A percentile compares a stretch with the other conserved stretches of the same genome.
These are phyloP conservation scores for Muschampia plurimacula DNA, from an alignment of 2,888 invertebrate species.

Conservation along the genomic window DNA sequence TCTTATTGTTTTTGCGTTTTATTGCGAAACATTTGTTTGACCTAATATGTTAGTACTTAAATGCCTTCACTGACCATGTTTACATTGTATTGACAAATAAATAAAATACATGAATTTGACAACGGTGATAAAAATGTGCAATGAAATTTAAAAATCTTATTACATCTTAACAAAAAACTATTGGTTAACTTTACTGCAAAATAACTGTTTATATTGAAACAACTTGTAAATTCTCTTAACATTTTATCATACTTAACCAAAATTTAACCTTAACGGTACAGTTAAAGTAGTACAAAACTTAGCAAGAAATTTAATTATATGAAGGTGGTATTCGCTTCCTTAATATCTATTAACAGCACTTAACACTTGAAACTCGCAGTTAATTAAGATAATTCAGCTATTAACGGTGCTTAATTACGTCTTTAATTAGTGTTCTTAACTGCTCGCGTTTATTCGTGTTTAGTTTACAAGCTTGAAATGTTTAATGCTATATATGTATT, in stretches of 20 bases:
- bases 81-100: no score
- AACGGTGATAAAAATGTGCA: no score
- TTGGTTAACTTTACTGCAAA: no score
- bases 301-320: conserved; percentile 23
- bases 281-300: not conserved
- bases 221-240: not conserved
- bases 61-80: no score
- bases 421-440: conserved; percentile 32
- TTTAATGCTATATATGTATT: not conserved
- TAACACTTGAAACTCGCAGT: conserved; percentile 30
- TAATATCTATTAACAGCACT: conserved; percentile 31
- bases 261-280: not conserved
- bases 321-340: conserved; percentile 24
- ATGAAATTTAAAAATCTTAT: no score
- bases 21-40: no score
- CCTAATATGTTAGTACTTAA: no score
- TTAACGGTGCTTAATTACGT: conserved; percentile 22
- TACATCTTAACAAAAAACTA: no score
- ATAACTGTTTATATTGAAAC: no score
- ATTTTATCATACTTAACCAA: not conserved
- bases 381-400: conserved; percentile 33
- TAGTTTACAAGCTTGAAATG: conserved; percentile 12
- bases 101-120: no score
- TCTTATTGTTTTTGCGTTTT: no score
- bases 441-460: conserved; percentile 16